Conservation (phyloP, 2,113 vertebrate genomes). For the Festucalex cinctus region DNA sequence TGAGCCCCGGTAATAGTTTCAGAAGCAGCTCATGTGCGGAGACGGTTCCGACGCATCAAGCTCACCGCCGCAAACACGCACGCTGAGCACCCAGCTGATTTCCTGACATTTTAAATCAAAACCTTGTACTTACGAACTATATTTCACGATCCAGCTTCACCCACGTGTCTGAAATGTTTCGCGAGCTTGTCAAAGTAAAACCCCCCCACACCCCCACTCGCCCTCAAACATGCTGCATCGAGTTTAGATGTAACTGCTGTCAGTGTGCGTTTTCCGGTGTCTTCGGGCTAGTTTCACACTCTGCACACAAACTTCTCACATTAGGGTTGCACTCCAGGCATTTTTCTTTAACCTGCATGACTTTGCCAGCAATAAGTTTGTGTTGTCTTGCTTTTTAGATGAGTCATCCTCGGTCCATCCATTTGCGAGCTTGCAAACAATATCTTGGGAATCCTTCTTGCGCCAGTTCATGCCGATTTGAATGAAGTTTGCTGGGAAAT, state of each 20-base stretch:
- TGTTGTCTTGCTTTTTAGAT: conserved; percentile 1
- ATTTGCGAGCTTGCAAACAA: conserved; percentile 1
- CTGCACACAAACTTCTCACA: conserved; percentile 16
- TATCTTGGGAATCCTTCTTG: background rate
- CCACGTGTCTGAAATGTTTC: conserved; percentile 28
- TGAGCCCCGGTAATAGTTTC: conserved; percentile 42
- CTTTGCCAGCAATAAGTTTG: conserved; percentile 14
- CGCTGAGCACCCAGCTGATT: conserved; percentile 28
- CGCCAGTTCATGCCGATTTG: background rate
- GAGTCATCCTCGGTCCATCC: conserved; percentile 1
- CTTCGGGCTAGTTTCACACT: conserved; percentile 34
- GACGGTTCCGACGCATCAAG: conserved; percentile 45
- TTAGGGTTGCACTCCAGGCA: conserved; percentile 16
- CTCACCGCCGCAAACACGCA: conserved; percentile 58
- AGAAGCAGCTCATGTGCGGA: conserved; percentile 66
- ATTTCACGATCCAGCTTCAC: conserved; percentile 25
- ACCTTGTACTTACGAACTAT: conserved; percentile 4
- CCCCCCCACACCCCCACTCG: too few species aligned
- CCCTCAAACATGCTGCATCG: conserved; percentile 68
- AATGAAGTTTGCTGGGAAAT: background rate
- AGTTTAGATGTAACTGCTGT: conserved; percentile 61
- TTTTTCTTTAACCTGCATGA: conserved; percentile 31
- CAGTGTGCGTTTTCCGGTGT: conserved; percentile 37
- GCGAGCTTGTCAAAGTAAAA: conserved; percentile 49
- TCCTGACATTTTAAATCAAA: conserved; percentile 33